Evolutionary conservation across 2,888 invertebrate genomes (phyloP), one percentile per base, ranked within the genome.

Genomic region (Pseudanteris insignis): DNA sequence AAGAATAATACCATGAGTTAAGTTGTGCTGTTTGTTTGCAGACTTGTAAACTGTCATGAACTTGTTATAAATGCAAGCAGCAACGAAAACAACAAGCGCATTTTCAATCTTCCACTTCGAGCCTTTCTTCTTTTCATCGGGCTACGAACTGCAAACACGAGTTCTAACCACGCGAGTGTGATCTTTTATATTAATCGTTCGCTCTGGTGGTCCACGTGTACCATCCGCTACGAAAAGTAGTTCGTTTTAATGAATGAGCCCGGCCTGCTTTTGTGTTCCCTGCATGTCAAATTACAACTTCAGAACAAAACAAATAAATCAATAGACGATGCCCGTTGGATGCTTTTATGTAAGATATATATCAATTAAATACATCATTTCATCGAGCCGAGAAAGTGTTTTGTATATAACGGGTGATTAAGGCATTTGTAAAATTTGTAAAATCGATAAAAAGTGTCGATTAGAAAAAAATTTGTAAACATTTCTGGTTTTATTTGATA

Each of bases 11-110:
- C 73, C 68, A 65, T 63, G 65, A 66, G 68, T 70, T 68, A 71
- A 71, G 41, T 37, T 38, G 15, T 15, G 29, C 14, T 29, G 29
- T 47, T 37, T 21, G 8, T 15, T 28, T 28, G 21, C 24, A 41
- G 25, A 10, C 48, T 48, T 57, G 47, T 57, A 29, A 26, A 21
- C 54, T 44, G 53, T 46, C 47, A 41, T 18, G 34, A 44, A 40
- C 36, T 46, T 47, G 63, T 68, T 67, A 69, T 67, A 67, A 69
- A 66, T 67, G 59, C 53, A 58, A 67, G 60, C 64, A 61, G 51
- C 44, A 37, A 53, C 65, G 62, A 66, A 64, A 53, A 61, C 50
- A 41, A 55, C 55, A 46, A 50, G 46, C 54, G 43, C 61, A 61
- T 55, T 55, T 48, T 46, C 33, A 55, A 51, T 34, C 33, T 18